Base-by-base conservation (phyloP, 1,140 invertebrate genomes). In the Sinella curviseta region DNA sequence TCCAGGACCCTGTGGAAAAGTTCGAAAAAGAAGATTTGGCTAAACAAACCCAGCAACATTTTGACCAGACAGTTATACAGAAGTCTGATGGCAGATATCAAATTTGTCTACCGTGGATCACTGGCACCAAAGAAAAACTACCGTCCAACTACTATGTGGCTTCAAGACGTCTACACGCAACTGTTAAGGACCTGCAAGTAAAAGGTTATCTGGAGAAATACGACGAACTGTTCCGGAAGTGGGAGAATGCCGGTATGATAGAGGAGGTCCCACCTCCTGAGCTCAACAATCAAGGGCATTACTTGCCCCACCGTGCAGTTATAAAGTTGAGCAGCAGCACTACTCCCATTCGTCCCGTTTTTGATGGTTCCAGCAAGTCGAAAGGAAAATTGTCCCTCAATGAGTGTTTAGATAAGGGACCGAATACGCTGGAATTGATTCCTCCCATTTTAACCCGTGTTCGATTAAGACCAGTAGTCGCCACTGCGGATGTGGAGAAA, bases 401-500 rank as follows among this genome's bases (percentile, higher is more conserved):
- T 48, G 39, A 48, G 4, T 48, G 39, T 48, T 8, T 48, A 17
- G 39, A 48, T 4, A 48, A 48, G 17, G 39, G 39, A 48, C 39
- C 39, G 4, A 48, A 48, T 17, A 8, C 17, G 39, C 17, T 48
- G 39, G 39, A 48, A 17, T 17, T 4, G 39, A 48, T 48, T 8
- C 39, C 39, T 8, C 4, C 39, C 17, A 17, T 48, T 8, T 4
- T 48, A 4, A 48, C 39, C 39, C 86, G 77, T 88, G n/a, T 87
- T 84, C 76, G 88, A 76, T 77, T 81, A 67, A 83, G 86, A 78
- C 78, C 76, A 31, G 77, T 85, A 54, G 85, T 84, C 28, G 81
- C 89, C 28, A 79, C 83, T 17, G 85, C 85, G 17, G 88, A 89
- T 81, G 84, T 88, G 3, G 82, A 82, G 26, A 87, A 87, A 78